Base-by-base conservation (phyloP, 30 jellyfish, hydroid and myxozoan genomes). In the Turritopsis dohrnii region DNA sequence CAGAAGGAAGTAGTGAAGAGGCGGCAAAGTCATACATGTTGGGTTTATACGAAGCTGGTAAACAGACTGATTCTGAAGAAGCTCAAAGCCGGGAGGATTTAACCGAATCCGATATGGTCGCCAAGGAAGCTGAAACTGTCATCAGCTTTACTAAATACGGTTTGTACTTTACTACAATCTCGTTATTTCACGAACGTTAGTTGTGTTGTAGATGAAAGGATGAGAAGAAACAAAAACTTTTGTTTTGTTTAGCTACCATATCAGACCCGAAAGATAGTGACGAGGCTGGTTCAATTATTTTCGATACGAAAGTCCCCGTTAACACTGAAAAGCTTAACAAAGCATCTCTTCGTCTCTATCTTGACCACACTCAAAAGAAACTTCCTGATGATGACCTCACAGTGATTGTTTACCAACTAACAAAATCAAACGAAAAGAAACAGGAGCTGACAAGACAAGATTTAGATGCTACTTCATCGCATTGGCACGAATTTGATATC, bases 211-310 rank as follows among this genome's bases (percentile, higher is more conserved):
- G n/a, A n/a, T n/a, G n/a, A n/a, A n/a, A n/a, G n/a, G n/a, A n/a
- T n/a, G n/a, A n/a, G n/a, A n/a, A n/a, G n/a, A n/a, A n/a, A 41
- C 13, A 41, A 41, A 41, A 3, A 41, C 5, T 29, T 0, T 65
- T 4, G 72, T n/a, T 30, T 20, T 16, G 74, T 83, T 21, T 76
- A 93, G 98, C 94, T 16, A 52, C 84, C 20, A 84, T 88, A 9
- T 96, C 98, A 52, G 77, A 96, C 28, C 98, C 98, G 20, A 93
- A 93, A 54, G 89, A 95, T 20, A 89, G 95, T 29, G 96, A 86
- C 53, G 96, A 74, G 52, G 94, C 84, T 28, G 98, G 96, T 18
- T 96, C 95, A 27, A 84, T 89, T 82, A 88, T 53, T 29, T 93
- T 93, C 76, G 95, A 88, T 71, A 24, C 88, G 54, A 84, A 90